These are phyloP conservation scores for human DNA, from an alignment of 2,113 vertebrate genomes.

Conservation along the genomic window GRCh38 chr4:37946501-37947000, in stretches of 20 bases:
- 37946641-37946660: not conserved
- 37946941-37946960: not conserved
- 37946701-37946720: accelerated
- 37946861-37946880: not conserved
- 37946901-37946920: not conserved
- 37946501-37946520: not conserved
- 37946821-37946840: not conserved
- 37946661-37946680: accelerated
- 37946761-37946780: not conserved
- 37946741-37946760: accelerated
- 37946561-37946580: not conserved
- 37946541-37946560: conserved; percentile 39
- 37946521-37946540: not conserved
- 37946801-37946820: not conserved
- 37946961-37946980: not conserved
- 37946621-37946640: not conserved
- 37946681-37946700: not conserved
- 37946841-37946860: not conserved
- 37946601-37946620: not conserved
- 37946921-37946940: not conserved
- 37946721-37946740: not conserved
- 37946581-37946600: not conserved
- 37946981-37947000: not conserved
- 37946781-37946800: not conserved
- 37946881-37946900: not conserved